Evolutionary conservation across 2,113 vertebrate genomes (phyloP), one percentile per base, ranked within the genome.

Genomic region (Ciconia boyciana): DNA sequence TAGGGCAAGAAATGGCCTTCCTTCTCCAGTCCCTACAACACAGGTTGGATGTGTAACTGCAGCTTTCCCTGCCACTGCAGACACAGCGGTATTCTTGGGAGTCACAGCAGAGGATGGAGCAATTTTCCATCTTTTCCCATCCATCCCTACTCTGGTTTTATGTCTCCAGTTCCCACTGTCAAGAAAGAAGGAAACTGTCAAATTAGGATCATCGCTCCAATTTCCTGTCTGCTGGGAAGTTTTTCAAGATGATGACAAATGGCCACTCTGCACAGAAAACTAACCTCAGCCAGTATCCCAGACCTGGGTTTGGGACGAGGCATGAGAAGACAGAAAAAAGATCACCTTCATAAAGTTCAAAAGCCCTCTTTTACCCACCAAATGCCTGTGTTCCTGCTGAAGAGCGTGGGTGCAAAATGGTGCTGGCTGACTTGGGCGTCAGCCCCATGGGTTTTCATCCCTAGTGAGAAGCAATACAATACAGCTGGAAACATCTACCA

Each of bases 111-210:
- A 80, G 24, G 21, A 71, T 28, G 31, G 68, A 79, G 72, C 72
- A 60, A 93, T 92, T 96, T 96, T 83, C 82, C 62, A 39, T 52
- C 66, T 90, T 84, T 94, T 64, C 68, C 54, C 16, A 62, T 92
- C 49, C 32, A 60, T 76, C 16, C 82, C 57, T 87, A 7, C 29
- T 58, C 49, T 29, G 7, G 4, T 58, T 75, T 90, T 77, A 60
- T 86, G 22, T 88, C 76, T 92, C 24, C 8, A 25, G 25, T 61
- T 64, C 36, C 66, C 16, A 34, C 74, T 85, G 49, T 69, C 81
- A 92, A 75, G 49, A 65, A 68, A 92, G 62, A 66, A 84, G 58
- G 66, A 90, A 88, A 71, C 5, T 58, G 28, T 80, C 49, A 95
- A 74, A 87, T 29, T 89, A 2, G 2, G 8, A 69, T 65, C 32